phyloP scores from a whole-genome alignment of 2,113 vertebrate species.

The Pangasianodon hypophthalmus region DNA sequence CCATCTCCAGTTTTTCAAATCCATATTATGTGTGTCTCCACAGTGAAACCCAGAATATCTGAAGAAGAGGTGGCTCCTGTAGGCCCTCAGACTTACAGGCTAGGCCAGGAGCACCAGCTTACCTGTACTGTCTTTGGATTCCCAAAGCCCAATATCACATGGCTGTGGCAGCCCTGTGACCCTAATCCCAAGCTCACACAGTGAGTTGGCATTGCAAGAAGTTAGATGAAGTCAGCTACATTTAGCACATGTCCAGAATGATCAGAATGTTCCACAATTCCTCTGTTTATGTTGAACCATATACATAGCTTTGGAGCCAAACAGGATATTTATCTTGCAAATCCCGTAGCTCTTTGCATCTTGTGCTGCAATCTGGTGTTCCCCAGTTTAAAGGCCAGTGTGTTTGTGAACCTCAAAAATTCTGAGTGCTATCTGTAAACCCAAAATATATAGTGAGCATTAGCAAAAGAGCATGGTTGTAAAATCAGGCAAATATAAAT shows the following conservation, averaged over 20 bases:
- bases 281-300: conserved; percentile 30
- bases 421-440: conserved; percentile 55
- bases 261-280: neutral
- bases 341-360: conserved; percentile 46
- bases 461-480: conserved; percentile 51
- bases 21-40: conserved; percentile 38
- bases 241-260: neutral
- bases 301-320: conserved; percentile 45
- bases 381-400: conserved; percentile 55
- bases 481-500: conserved; percentile 62
- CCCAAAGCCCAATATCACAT: conserved; percentile 76
- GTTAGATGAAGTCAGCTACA: neutral
- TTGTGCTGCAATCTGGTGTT: conserved; percentile 42
- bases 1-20: neutral
- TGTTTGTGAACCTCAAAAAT: conserved; percentile 63
- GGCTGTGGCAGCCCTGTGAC: conserved; percentile 85
- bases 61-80: conserved; percentile 73
- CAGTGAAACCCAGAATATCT: conserved; percentile 81
- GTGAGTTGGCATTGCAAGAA: conserved; percentile 64
- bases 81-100: conserved; percentile 62
- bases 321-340: conserved; percentile 51
- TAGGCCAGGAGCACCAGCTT: conserved; percentile 71
- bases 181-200: conserved; percentile 34
- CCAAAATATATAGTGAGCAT: neutral
- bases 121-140: conserved; percentile 77